Evolutionary conservation across 1,140 invertebrate genomes (phyloP).

Genomic region (Charaxes varanes): DNA sequence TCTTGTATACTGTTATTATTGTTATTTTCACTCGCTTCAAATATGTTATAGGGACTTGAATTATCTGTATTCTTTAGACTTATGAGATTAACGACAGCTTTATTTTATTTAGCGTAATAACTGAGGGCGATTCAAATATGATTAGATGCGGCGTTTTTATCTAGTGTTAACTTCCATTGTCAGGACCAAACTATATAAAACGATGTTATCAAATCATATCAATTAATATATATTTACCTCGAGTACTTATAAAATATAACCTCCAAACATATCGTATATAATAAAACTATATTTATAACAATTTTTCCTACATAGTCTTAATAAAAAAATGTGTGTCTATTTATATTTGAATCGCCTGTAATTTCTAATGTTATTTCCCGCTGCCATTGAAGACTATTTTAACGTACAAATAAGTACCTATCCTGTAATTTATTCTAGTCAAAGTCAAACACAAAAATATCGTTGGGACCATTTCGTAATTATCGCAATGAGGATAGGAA

Average conservation of each 20-base stretch:
- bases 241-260: conserved; percentile 1
- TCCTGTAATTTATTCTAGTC: conserved; percentile 42
- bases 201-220: background rate
- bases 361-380: conserved; percentile 15
- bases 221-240: background rate
- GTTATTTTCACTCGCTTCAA: conserved; percentile 31
- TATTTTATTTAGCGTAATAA: conserved; percentile 4
- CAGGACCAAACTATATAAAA: conserved; percentile 14
- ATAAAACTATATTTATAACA: background rate
- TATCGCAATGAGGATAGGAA: conserved; percentile 8
- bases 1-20: conserved; percentile 25
- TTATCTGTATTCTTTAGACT: conserved; percentile 25
- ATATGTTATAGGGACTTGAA: conserved; percentile 25
- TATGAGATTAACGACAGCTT: conserved; percentile 39
- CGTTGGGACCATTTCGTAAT: conserved; percentile 12
- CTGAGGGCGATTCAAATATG: conserved; percentile 16
- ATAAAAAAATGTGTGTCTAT: background rate
- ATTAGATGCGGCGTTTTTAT: conserved; percentile 4
- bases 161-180: conserved; percentile 2
- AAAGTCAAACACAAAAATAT: conserved; percentile 16
- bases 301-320: conserved; percentile 1
- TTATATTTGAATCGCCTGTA: conserved; percentile 14
- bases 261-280: background rate
- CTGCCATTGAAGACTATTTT: conserved; percentile 33
- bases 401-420: conserved; percentile 20